Evolutionary conservation across 2,797 vertebrate species (phyloP), one percentile per base, ranked within the genome.

Genomic region (Malacoctenus gilli): DNA sequence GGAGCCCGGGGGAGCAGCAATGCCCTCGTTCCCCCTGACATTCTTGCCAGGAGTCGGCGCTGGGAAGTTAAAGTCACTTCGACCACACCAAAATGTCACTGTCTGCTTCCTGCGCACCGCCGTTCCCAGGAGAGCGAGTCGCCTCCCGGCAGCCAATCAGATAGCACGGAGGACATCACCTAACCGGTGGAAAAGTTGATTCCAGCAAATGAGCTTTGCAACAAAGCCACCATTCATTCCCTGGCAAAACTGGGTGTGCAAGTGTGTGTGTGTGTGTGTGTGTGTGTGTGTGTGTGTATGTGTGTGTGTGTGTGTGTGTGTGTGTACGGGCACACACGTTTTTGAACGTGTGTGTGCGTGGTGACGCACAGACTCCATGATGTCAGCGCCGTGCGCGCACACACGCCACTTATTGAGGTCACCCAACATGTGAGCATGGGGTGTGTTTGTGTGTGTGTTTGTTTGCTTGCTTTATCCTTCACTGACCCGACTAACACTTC

Each of bases 181-280:
- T 77, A 57, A 69, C 64, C 10, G 9, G 41, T 83, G 88, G 88
- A 92, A 92, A 91, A 89, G 59, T 68, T 79, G 60, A 79, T 83
- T 72, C 73, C 74, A 54, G 41, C 59, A 76, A 75, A 62, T 8
- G 10, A 74, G 60, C 30, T 19, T 61, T 66, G 44, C 80, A 83
- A 92, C 91, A 92, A 89, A 84, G 84, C 59, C 61, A 16, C 83
- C 75, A 89, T 93, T 93, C 89, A 93, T 87, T 68, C 67, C 53
- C 64, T 56, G 55, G 72, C 74, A 70, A 83, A 88, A 72, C 56
- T 68, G 69, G 14, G 73, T 50, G 62, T 82, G 82, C 52, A 54
- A 60, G 21, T 25, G 25, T 28, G 5, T 34, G 15, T n/a, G 53
- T 35, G 42, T 9, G 11, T 2, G 28, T 31, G 28, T 4, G 5